Evolutionary conservation across 2,113 vertebrate species (phyloP), one percentile per base, ranked within the genome.

Genomic region (Seriola quinqueradiata): DNA sequence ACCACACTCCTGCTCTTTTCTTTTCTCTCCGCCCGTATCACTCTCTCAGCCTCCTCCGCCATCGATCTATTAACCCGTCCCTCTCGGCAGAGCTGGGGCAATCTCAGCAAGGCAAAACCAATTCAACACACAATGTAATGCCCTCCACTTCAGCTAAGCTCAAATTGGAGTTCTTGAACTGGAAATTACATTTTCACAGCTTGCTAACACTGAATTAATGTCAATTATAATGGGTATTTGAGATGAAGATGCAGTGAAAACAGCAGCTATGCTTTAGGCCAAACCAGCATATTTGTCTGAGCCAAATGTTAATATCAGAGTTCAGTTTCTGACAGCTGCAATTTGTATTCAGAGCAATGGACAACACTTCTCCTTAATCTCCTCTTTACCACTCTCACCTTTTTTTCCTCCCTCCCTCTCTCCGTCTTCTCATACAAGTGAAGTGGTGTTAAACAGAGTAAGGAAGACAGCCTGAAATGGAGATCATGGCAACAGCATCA

Each of bases 111-210:
- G 65, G 72, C 81, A 85, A 87, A 89, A 84, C 83, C 85, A 82
- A 87, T 90, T 88, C 83, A 76, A 50, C 81, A 89, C 88, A 79
- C 85, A 69, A 70, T 73, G 70, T 71, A 83, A 88, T 61, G 82
- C 84, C 75, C 81, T 80, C 71, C 86, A 89, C 87, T 87, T 75
- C 38, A 78, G 70, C 90, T 88, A 76, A 85, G 87, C 88, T 88
- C 77, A 54, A 44, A 84, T 28, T 87, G 74, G 68, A 90, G 83
- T 87, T 77, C 90, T 92, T 85, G 70, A 89, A 86, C 84, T 77
- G 86, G 85, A 92, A 91, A 92, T 89, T 36, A 89, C 82, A 90
- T 91, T 93, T 92, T 89, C 90, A 90, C 87, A 88, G 87, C 89
- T 90, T 88, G 75, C 86, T 72, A 87, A 87, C 89, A 42, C 91